Percentiles rank a stretch among this genome's conserved stretches.
Conservation (phyloP, 1,140 invertebrate genomes). For the Drosophila nikananu region DNA sequence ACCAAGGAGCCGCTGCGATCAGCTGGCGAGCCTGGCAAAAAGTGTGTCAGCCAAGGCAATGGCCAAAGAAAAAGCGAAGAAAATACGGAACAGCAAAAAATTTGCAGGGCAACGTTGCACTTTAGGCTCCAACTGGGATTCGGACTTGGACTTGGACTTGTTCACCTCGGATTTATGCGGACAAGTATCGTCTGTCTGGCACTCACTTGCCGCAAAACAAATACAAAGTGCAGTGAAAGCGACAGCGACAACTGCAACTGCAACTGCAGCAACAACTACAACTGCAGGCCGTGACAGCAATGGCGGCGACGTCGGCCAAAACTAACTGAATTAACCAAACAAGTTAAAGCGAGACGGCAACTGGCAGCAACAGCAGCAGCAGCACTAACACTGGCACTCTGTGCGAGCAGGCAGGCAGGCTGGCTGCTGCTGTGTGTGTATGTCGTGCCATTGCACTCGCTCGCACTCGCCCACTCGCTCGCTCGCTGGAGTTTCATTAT, state of each 20-base stretch:
- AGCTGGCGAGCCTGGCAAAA: not conserved
- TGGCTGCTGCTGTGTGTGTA: constrained; percentile 11
- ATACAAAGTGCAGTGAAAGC: constrained; percentile 2
- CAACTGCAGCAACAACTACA: not conserved
- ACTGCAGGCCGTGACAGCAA: constrained; percentile 16
- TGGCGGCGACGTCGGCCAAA: constrained; percentile 48
- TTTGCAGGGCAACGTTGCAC: not conserved
- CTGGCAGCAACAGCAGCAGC: constrained; percentile 10
- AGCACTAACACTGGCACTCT: not conserved
- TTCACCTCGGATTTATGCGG: not conserved
- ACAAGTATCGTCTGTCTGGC: constrained; percentile 1
- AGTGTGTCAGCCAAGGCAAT: constrained; percentile 7
- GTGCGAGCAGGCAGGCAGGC: constrained; percentile 43
- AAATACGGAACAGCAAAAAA: no score
- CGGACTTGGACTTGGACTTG: not conserved
- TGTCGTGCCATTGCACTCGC: constrained; percentile 22
- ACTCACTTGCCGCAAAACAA: constrained; percentile 45
- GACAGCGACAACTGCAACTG: constrained; percentile 8
- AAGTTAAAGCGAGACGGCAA: constrained; percentile 78
- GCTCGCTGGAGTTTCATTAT: constrained; percentile 67
- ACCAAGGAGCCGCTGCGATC: constrained; percentile 8
- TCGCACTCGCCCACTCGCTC: not conserved
- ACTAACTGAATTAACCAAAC: constrained; percentile 79
- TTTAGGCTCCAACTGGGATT: not conserved
- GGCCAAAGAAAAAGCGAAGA: not conserved